Conservation (phyloP, 2,797 vertebrate genomes). For the Cetoscarus ocellatus region DNA sequence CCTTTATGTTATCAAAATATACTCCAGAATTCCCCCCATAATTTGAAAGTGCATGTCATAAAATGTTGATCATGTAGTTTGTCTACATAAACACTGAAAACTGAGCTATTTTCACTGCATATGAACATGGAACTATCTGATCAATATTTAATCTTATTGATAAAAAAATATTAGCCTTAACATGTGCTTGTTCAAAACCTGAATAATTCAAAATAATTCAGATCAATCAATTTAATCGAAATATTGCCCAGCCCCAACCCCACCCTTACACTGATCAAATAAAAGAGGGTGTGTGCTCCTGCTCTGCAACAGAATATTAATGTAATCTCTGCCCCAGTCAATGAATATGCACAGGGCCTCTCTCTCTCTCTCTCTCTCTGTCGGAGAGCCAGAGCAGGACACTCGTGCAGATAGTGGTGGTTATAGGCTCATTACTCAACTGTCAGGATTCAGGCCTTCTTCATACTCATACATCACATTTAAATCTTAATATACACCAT, state of each 20-base stretch:
- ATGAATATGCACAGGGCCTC: conserved; percentile 12
- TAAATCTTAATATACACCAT: neutral
- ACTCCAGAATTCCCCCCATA: no score
- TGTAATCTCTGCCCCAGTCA: conserved; percentile 17
- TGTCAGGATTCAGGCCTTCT: conserved; percentile 5
- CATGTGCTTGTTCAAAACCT: conserved; percentile 4
- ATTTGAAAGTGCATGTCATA: no score
- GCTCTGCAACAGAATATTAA: conserved; percentile 22
- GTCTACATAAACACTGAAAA: no score
- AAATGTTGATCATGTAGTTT: no score
- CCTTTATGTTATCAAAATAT: no score
- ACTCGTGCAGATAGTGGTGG: conserved; percentile 20
- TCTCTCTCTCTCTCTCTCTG: conserved; percentile 6
- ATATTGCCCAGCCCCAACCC: conserved; percentile 14
- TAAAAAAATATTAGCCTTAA: neutral
- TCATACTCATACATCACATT: neutral
- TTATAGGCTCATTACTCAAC: conserved; percentile 14
- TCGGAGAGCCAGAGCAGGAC: conserved; percentile 5
- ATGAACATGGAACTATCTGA: no score
- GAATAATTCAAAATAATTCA: no score
- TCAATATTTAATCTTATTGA: no score
- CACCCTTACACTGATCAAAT: conserved; percentile 9
- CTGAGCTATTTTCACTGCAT: no score
- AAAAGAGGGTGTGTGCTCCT: neutral
- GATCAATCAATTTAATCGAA: neutral